Evolutionary conservation across 2,888 invertebrate species (phyloP).

Genomic region (Strigamia crassipes): DNA sequence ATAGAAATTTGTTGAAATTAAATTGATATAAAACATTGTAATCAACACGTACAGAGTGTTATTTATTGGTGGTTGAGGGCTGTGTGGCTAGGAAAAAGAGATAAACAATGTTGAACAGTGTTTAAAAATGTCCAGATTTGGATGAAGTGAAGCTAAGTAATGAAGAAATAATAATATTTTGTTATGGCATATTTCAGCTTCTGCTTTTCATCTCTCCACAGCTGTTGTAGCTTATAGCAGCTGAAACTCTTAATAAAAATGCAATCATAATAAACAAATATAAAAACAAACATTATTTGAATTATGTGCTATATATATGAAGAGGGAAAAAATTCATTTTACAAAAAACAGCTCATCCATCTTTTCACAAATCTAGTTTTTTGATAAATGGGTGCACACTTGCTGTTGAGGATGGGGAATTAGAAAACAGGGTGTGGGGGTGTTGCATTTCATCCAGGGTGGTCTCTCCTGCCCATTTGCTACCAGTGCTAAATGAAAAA

Average conservation of each 20-base stretch:
- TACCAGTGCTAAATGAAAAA: conserved; percentile 29
- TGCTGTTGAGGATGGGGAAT: conserved; percentile 13
- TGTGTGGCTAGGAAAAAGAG: too few relatives aligned
- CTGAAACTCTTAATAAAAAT: neutral
- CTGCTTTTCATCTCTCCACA: neutral
- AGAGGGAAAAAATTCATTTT: neutral
- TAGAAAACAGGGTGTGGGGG: conserved; percentile 11
- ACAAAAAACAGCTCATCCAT: neutral
- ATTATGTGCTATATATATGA: neutral
- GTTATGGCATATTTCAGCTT: neutral
- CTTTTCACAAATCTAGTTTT: neutral
- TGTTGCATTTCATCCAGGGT: conserved; percentile 5
- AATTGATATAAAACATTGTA: too few relatives aligned
- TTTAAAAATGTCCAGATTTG: too few relatives aligned
- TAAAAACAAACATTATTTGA: neutral
- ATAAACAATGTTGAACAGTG: too few relatives aligned
- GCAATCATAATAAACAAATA: neutral
- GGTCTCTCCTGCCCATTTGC: neutral
- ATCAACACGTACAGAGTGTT: too few relatives aligned
- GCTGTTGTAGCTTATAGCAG: neutral
- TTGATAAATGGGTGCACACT: conserved; percentile 22
- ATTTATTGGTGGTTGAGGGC: too few relatives aligned
- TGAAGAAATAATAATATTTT: conserved; percentile 2
- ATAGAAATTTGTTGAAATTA: too few relatives aligned
- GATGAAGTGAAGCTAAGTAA: neutral